Conservation (phyloP, 2,797 vertebrate species). For the Meda fulgida region DNA sequence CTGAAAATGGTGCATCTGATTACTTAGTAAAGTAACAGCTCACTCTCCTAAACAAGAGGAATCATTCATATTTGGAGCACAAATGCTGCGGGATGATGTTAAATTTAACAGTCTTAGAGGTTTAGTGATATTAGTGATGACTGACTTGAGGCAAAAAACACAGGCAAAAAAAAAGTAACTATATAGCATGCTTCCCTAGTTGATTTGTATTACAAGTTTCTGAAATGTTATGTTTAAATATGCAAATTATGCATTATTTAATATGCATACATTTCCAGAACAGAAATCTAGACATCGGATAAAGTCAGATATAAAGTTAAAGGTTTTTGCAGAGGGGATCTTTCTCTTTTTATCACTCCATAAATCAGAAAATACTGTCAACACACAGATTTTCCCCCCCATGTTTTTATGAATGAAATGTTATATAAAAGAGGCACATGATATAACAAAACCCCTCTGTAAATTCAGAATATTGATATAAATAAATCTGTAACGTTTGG, state of each 20-base stretch:
- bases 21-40: too few species aligned
- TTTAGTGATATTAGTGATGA: too few species aligned
- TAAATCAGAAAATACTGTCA: background rate
- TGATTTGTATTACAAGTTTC: background rate
- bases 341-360: background rate
- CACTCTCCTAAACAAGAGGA: too few species aligned
- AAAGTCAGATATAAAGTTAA: too few species aligned
- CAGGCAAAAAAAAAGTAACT: too few species aligned
- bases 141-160: too few species aligned
- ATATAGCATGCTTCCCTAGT: background rate
- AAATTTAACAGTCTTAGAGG: too few species aligned
- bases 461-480: too few species aligned
- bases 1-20: background rate
- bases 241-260: background rate
- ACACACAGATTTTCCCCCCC: fast-evolving
- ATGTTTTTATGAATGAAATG: background rate
- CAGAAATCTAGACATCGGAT: background rate
- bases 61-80: too few species aligned
- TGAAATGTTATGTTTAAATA: background rate
- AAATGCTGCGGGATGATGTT: too few species aligned
- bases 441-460: too few species aligned
- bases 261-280: background rate
- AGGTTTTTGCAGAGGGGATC: background rate
- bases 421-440: background rate
- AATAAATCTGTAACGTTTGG: too few species aligned